Evolutionary conservation across 2,888 invertebrate species (phyloP).

Genomic region (Brachyopa scutellaris): DNA sequence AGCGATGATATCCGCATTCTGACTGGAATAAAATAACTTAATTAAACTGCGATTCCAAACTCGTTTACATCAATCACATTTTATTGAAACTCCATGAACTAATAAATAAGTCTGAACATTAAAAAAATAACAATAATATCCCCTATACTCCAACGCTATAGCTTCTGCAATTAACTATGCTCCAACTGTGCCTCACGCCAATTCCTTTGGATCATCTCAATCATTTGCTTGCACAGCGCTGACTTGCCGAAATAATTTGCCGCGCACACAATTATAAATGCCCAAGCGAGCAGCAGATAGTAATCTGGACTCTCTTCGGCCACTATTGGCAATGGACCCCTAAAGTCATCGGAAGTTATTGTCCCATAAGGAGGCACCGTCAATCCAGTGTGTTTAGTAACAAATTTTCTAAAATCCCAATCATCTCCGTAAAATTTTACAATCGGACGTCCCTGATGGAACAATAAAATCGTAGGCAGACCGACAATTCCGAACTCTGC

Average conservation of each 20-base stretch:
- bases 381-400: slow-evolving; percentile 89
- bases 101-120: slow-evolving; percentile 48
- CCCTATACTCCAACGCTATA: not conserved
- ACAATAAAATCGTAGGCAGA: slow-evolving; percentile 93
- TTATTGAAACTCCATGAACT: slow-evolving; percentile 48
- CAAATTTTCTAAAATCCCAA: slow-evolving; percentile 89
- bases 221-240: slow-evolving; percentile 89
- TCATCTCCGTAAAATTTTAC: slow-evolving; percentile 93
- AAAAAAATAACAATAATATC: slow-evolving; percentile 35
- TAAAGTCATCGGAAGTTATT: slow-evolving; percentile 89
- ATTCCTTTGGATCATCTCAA: slow-evolving; percentile 91
- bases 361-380: slow-evolving; percentile 84
- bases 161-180: slow-evolving; percentile 51
- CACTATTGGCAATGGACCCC: slow-evolving; percentile 91
- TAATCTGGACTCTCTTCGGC: slow-evolving; percentile 90
- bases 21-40: no score
- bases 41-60: no score
- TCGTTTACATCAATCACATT: slow-evolving; percentile 39
- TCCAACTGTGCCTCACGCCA: slow-evolving; percentile 88
- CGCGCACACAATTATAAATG: slow-evolving; percentile 89
- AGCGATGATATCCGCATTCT: no score
- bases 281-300: slow-evolving; percentile 91
- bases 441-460: slow-evolving; percentile 93
- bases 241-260: slow-evolving; percentile 90
- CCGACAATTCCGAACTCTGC: slow-evolving; percentile 96